A percentile compares a stretch with the other conserved stretches of the same genome.
phyloP scores from a whole-genome alignment of 2,888 invertebrate genomes.

The Tortricodes alternella region DNA sequence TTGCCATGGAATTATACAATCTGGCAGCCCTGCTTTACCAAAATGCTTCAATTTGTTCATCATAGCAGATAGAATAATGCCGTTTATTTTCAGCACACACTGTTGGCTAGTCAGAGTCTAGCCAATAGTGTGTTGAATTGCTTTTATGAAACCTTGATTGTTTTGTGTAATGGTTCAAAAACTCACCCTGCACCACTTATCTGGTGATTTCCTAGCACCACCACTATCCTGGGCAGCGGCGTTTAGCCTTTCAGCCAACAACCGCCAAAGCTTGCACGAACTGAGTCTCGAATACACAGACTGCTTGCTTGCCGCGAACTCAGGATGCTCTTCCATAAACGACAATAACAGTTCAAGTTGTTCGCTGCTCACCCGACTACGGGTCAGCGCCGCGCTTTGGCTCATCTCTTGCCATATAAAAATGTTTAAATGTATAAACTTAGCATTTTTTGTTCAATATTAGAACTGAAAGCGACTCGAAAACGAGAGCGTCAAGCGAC shows the following conservation, averaged over 20 bases:
- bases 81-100: no score
- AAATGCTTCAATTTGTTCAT: no score
- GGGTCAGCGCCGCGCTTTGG: constrained; percentile 55
- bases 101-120: no score
- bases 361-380: constrained; percentile 73
- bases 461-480: not conserved
- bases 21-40: no score
- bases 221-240: constrained; percentile 67
- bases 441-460: not conserved
- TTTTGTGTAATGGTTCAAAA: not conserved
- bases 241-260: constrained; percentile 72
- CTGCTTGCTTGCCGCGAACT: constrained; percentile 74
- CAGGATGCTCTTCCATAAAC: constrained; percentile 79
- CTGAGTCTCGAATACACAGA: constrained; percentile 74
- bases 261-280: constrained; percentile 72
- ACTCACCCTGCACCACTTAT: constrained; percentile 76
- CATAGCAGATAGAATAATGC: no score
- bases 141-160: no score
- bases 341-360: constrained; percentile 68
- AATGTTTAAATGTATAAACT: constrained; percentile 4
- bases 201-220: constrained; percentile 72
- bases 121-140: not conserved
- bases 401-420: constrained; percentile 27
- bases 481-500: not conserved
- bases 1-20: no score